A percentile compares a stretch with the other conserved stretches of the same genome.
phyloP scores from a whole-genome alignment of 2,888 invertebrate species.

The Ariolimax columbianus region DNA sequence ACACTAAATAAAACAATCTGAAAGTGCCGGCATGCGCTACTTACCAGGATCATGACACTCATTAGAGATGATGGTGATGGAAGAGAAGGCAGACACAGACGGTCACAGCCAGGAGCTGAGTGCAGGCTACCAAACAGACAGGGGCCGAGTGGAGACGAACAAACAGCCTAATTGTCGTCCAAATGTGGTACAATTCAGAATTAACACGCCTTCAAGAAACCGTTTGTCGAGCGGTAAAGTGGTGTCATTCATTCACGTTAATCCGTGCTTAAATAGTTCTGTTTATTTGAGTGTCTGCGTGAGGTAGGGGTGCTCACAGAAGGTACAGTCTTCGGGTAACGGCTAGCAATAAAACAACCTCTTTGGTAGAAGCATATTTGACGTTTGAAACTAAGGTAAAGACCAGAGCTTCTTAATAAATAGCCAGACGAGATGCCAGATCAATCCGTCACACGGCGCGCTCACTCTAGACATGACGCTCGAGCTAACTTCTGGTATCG shows the following conservation, averaged over 20 bases:
- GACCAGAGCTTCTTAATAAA: background rate
- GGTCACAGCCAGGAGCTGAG: background rate
- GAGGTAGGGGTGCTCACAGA: too few species aligned
- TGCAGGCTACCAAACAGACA: too few species aligned
- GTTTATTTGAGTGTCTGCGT: background rate
- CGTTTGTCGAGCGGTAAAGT: background rate
- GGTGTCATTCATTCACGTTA: background rate
- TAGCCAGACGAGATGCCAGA: background rate
- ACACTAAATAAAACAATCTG: too few species aligned
- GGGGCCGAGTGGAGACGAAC: background rate
- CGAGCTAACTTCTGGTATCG: background rate
- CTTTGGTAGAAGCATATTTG: too few species aligned
- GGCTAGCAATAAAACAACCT: background rate
- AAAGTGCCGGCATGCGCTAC: too few species aligned
- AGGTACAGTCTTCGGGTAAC: too few species aligned
- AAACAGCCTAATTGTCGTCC: background rate
- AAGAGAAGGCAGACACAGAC: background rate
- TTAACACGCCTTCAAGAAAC: background rate
- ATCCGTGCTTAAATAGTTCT: background rate
- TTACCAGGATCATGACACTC: conserved; percentile 18
- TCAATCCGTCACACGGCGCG: background rate
- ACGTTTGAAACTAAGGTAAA: too few species aligned
- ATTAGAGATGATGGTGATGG: background rate
- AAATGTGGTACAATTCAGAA: background rate
- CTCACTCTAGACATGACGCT: background rate